Evolutionary conservation across 2,113 vertebrate genomes (phyloP).

Genomic region (Lontra canadensis): DNA sequence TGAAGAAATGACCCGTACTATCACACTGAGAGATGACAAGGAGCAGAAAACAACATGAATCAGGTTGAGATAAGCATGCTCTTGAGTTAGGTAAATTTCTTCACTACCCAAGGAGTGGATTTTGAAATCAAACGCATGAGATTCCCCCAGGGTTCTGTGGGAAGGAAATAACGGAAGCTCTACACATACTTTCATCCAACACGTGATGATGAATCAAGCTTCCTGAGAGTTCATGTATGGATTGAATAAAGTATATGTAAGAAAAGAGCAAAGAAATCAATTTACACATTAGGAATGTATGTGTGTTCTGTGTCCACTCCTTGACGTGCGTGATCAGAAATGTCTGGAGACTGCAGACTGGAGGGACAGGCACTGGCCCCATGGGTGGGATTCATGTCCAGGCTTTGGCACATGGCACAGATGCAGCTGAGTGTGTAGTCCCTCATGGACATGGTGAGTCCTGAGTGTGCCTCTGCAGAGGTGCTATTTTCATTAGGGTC

Average conservation of each 20-base stretch:
- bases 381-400: fast-evolving
- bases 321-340: neutral
- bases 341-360: neutral
- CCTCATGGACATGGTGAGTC: fast-evolving
- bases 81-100: neutral
- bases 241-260: neutral
- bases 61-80: neutral
- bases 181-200: neutral
- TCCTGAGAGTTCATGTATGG: neutral
- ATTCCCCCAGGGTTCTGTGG: fast-evolving
- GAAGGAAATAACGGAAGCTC: neutral
- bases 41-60: neutral
- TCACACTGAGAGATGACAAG: neutral
- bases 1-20: neutral
- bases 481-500: neutral
- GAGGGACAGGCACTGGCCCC: fast-evolving
- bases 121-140: neutral
- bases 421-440: fast-evolving
- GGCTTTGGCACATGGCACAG: neutral
- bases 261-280: neutral
- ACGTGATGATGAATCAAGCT: neutral
- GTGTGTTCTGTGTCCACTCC: neutral
- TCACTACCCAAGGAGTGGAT: neutral
- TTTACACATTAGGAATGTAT: neutral
- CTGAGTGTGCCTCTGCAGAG: no score